Evolutionary conservation across 2,888 invertebrate genomes (phyloP).

Genomic region (Lasius fuliginosus): DNA sequence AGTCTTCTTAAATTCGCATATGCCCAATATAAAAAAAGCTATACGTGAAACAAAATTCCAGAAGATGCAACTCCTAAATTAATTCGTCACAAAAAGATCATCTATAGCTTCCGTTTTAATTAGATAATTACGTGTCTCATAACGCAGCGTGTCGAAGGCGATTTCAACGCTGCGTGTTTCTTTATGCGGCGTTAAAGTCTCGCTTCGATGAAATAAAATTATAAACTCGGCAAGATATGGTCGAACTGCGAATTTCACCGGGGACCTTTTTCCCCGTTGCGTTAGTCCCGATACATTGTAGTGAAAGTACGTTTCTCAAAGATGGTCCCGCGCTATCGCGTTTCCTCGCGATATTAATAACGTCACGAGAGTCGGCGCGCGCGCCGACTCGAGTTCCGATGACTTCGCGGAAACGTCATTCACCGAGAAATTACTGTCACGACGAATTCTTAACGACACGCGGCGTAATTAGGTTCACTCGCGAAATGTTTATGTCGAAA

Average conservation of each 20-base stretch:
- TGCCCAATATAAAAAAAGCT: not conserved
- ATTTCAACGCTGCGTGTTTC: constrained; percentile 24
- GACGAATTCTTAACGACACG: constrained; percentile 20
- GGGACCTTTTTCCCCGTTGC: constrained; percentile 25
- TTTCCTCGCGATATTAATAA: constrained; percentile 50
- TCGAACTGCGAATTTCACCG: constrained; percentile 44
- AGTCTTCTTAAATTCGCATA: not conserved
- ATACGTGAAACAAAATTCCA: not conserved
- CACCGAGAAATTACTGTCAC: constrained; percentile 21
- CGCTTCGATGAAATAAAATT: constrained; percentile 26
- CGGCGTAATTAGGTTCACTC: constrained; percentile 22
- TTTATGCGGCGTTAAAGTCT: constrained; percentile 35
- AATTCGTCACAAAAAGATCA: not conserved
- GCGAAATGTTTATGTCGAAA: constrained; percentile 27
- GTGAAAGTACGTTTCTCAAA: constrained; percentile 53
- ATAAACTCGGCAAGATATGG: not conserved
- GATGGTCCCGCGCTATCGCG: constrained; percentile 52
- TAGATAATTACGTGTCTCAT: constrained; percentile 35
- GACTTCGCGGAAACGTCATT: constrained; percentile 44
- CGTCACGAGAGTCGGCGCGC: constrained; percentile 7
- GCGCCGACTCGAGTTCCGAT: constrained; percentile 31
- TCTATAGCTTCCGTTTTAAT: not conserved
- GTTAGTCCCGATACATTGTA: constrained; percentile 31
- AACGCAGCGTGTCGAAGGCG: not conserved
- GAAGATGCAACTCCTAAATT: not conserved